Evolutionary conservation across 2,113 vertebrate species (phyloP), one percentile per base, ranked within the genome.

Genomic region (Pristiophorus japonicus): DNA sequence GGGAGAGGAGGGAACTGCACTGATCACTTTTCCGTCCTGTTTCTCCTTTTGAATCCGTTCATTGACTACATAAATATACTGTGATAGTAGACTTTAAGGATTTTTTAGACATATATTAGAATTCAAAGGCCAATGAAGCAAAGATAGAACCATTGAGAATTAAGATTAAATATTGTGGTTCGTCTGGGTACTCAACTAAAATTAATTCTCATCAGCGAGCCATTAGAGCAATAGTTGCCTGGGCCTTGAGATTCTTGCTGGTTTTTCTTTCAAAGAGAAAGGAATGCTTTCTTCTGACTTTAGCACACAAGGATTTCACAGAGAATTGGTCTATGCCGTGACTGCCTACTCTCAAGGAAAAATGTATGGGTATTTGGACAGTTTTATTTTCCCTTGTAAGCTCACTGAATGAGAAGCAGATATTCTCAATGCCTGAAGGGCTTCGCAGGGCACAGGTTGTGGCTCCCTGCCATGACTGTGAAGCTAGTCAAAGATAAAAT

Each of bases 261-360:
- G 27, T 62, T 55, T 34, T 27, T 34, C 30, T 90, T 90, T 55
- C 87, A 90, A 90, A 59, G 87, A 59, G 30, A 90, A 62, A 59
- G 30, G 51, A 90, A 90, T 59, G 51, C 51, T 90, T 87, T 90
- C 24, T 59, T 59, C 87, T 90, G 59, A 59, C 51, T 62, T 90
- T 59, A 90, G 51, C 24, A 59, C 12, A 34, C 51, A 90, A 62
- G 30, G 47, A 90, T 90, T 59, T 90, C 51, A 55, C 87, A 90
- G 30, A 90, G 30, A 90, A 59, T 51, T 87, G 87, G 87, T 55
- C 51, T 34, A 90, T 62, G 87, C 0, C 30, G 87, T 59, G 47
- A 87, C 84, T 87, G 47, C 10, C 84, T 87, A 51, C 84, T 87
- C 84, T 22, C 47, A 90, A 62, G 87, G 87, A 90, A n/a, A 51